A percentile compares a stretch with the other conserved stretches of the same genome.
phyloP scores from a whole-genome alignment of 2,797 vertebrate genomes.

The Phoebastria nigripes region DNA sequence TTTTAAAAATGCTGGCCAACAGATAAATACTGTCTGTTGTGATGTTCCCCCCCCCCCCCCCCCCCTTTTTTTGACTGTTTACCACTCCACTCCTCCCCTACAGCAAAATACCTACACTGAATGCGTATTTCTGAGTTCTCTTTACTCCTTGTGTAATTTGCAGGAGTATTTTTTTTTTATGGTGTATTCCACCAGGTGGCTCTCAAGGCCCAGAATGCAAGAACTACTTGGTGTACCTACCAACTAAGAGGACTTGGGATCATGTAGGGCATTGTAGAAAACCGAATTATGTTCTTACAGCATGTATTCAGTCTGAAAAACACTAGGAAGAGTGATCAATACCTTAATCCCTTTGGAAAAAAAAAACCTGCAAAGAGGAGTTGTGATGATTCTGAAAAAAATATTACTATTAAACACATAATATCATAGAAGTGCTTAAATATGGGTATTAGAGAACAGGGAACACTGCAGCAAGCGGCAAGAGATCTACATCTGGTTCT shows the following conservation, averaged over 20 bases:
- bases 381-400: not conserved
- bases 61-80: not conserved
- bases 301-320: not conserved
- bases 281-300: not conserved
- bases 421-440: not conserved
- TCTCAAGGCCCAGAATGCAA: slow-evolving; percentile 53
- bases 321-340: not conserved
- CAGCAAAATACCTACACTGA: not conserved
- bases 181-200: slow-evolving; percentile 68
- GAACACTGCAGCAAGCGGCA: not conserved
- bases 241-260: not conserved
- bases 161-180: not conserved
- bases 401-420: not conserved
- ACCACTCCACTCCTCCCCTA: not conserved
- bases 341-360: not conserved
- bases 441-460: not conserved
- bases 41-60: rapidly evolving
- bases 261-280: not conserved
- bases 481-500: not conserved
- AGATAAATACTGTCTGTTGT: not conserved
- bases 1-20: not conserved
- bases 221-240: not conserved
- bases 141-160: not conserved
- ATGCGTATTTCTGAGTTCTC: not conserved
- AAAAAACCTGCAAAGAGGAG: not conserved